Conservation (phyloP, 2,797 vertebrate genomes). For the Chiloscyllium punctatum region DNA sequence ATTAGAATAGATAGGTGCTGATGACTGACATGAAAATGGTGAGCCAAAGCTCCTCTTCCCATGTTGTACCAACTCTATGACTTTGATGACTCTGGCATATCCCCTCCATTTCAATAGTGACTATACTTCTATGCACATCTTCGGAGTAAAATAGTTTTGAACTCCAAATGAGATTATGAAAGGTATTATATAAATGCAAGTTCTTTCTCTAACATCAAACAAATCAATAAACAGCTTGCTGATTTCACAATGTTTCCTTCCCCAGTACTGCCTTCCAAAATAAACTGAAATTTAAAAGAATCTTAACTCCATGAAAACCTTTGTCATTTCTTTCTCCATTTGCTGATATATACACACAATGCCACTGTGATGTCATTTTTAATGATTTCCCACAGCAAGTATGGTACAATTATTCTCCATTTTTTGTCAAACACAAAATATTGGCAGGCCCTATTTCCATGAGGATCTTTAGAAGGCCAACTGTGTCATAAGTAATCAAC, state of each 20-base stretch:
- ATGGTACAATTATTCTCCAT: not conserved
- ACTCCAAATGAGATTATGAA: not conserved
- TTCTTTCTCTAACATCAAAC: not conserved
- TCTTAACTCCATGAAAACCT: not conserved
- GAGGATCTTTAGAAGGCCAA: not conserved
- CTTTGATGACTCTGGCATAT: no score
- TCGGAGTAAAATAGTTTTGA: not conserved
- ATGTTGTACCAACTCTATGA: no score
- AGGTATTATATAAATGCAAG: not conserved
- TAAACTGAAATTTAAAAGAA: not conserved
- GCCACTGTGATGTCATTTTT: not conserved
- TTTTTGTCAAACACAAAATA: not conserved
- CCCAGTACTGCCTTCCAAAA: not conserved
- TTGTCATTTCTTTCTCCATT: not conserved
- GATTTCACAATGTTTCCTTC: not conserved
- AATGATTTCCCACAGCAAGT: not conserved
- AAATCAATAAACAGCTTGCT: not conserved
- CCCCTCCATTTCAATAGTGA: not conserved
- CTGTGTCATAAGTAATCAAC: not conserved
- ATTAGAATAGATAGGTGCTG: no score
- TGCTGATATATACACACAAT: not conserved
- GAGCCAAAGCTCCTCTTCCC: no score
- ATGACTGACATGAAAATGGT: no score
- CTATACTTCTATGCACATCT: not conserved
- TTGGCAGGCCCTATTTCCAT: not conserved